Evolutionary conservation across 2,888 invertebrate genomes (phyloP).

Genomic region (Clostera curtula): DNA sequence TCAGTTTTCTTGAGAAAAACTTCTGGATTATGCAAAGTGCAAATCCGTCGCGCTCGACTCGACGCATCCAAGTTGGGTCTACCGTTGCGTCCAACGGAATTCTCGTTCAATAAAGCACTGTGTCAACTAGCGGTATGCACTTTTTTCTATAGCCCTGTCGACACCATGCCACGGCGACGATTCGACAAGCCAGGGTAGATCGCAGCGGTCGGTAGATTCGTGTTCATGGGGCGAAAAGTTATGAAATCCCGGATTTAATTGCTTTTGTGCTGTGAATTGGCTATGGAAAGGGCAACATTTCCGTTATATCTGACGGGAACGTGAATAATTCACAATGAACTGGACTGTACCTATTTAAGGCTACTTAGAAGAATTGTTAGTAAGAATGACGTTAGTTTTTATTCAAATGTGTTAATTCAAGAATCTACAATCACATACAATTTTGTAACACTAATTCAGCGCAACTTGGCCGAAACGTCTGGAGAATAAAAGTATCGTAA

Average conservation of each 20-base stretch:
- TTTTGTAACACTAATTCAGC: too few relatives aligned
- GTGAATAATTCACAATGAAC: too few relatives aligned
- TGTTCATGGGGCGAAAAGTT: background rate
- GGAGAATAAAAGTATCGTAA: too few relatives aligned
- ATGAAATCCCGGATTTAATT: background rate
- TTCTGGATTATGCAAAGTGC: slow-evolving; percentile 21
- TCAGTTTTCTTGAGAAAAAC: background rate
- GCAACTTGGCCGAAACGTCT: too few relatives aligned
- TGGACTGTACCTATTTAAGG: too few relatives aligned
- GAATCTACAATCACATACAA: too few relatives aligned
- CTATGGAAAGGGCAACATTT: too few relatives aligned
- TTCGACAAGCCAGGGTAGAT: slow-evolving; percentile 37
- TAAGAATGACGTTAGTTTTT: too few relatives aligned
- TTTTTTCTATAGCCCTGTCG: slow-evolving; percentile 51
- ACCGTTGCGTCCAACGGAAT: slow-evolving; percentile 54
- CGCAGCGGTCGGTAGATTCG: slow-evolving; percentile 12
- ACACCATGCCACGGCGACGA: slow-evolving; percentile 36
- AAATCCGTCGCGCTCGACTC: slow-evolving; percentile 19
- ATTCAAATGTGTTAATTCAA: too few relatives aligned
- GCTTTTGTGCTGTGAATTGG: background rate
- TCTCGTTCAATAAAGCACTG: slow-evolving; percentile 66
- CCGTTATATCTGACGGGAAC: too few relatives aligned
- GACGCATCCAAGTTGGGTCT: slow-evolving; percentile 26
- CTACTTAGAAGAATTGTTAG: too few relatives aligned
- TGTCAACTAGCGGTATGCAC: slow-evolving; percentile 67